Evolutionary conservation across 2,113 vertebrate genomes (phyloP).

Genomic region (Megalops atlanticus): DNA sequence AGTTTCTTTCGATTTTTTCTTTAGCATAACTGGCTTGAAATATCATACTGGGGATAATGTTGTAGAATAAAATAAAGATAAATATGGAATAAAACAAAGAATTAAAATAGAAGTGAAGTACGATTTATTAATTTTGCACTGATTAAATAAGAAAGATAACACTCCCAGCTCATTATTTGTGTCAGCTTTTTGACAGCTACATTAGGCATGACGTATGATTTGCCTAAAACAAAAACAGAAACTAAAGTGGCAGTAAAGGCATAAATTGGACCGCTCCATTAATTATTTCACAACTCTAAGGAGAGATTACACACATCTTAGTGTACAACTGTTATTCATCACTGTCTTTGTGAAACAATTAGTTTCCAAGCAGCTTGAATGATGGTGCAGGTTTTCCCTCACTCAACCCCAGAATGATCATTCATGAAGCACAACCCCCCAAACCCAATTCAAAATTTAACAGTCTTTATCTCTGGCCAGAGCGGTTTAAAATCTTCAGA

Average conservation of each 20-base stretch:
- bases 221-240: background rate
- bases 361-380: background rate
- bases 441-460: background rate
- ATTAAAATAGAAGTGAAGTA: background rate
- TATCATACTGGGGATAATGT: too few species aligned
- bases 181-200: background rate
- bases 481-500: background rate
- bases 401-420: background rate
- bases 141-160: background rate
- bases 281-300: background rate
- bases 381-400: background rate
- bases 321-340: background rate
- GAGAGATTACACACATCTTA: background rate
- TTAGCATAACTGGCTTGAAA: too few species aligned
- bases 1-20: too few species aligned
- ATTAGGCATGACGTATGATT: background rate
- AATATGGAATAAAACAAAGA: background rate
- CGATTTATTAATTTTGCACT: background rate
- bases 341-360: background rate
- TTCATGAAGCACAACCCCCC: background rate
- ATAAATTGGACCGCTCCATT: background rate
- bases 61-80: background rate
- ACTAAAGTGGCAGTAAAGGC: background rate
- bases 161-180: background rate
- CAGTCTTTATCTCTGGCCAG: background rate